Evolutionary conservation across 2,797 vertebrate genomes (phyloP), one percentile per base, ranked within the genome.

Genomic region (Lateolabrax maculatus): DNA sequence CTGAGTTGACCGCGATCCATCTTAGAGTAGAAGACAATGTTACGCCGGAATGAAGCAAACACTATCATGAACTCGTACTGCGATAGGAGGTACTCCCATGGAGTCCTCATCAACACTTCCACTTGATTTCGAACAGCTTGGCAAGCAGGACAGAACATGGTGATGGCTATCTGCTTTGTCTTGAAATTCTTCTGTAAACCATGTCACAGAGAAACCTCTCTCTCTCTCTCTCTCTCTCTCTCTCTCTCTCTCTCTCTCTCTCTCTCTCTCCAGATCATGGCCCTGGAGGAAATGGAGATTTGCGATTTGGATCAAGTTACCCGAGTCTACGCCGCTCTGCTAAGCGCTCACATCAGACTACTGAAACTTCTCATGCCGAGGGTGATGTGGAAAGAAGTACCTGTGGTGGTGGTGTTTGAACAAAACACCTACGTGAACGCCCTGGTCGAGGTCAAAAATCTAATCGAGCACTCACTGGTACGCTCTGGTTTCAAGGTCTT

Each of bases 341-440:
- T 71, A 0, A 39, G 43, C 3, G 68, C 68, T 12, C 68, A 79
- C 8, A 5, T 79, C 0, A 43, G n/a, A 48, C 36, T 79, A 0
- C 31, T 79, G 61, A 79, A 43, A 18, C 4, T 52, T 0, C 21
- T 79, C 0, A 4, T 79, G 16, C 61, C 61, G 25, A 74, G 60
- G 0, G n/a, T 29, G 5, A 19, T 23, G 34, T 71, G 76, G 76
- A 79, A 72, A 36, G 34, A 58, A 15, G 53, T 79, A 1, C 71
- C 71, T 0, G 56, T 69, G 39, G 31, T 73, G 3, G 7, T 74
- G 1, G 31, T 73, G 1, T 80, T 74, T 10, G 69, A 73, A 46
- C 77, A 79, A 39, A 79, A 79, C 62, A 79, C 70, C 2, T 79
- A 79, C 37, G 62, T 79, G 0, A 79, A 79, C 3, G 31, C 75